Evolutionary conservation across 1,140 invertebrate species (phyloP), one percentile per base, ranked within the genome.

Genomic region (Reticulitermes speratus): DNA sequence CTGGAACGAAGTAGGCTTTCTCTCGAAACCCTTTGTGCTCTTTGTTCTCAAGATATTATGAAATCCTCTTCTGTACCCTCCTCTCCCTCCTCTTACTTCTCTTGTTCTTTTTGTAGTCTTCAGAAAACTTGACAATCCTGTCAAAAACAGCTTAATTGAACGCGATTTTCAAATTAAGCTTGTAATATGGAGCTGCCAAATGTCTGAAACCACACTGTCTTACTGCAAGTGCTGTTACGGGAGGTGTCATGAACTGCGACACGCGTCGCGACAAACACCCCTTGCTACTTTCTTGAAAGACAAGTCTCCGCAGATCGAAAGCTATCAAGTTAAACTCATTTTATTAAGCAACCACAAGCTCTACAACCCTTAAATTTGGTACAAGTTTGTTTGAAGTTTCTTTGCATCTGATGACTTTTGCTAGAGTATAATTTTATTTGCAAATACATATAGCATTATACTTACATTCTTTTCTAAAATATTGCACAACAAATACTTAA

Each of bases 101-200:
- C 65, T 75, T n/a, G 25, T 30, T 30, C 65, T 75, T 75, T 75
- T 75, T 30, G 9, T 8, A 75, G 65, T 75, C 25, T 75, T 75
- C 65, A 52, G 23, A 83, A 19, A n/a, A 83, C 8, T 25, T 84
- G 84, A 84, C 84, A 84, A 84, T 45, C 45, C 32, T 84, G 84
- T 84, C 84, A 84, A 65, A 84, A 52, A 45, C 84, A 84, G 84
- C 84, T 59, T 84, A 84, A 84, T 84, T 84, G 84, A 55, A 84
- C 48, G 48, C 14, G 84, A 84, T 84, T 84, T 84, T 84, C 84
- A 84, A 84, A 84, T 84, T 84, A 84, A 84, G 84, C 59, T 84
- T 65, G 84, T 65, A 45, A 65, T 45, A 84, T 84, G 44, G 84
- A 84, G 84, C 84, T 84, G 84, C 84, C 84, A 84, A 32, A 48